Conservation (phyloP, 2,888 invertebrate species). For the Lithophane ornitopus region DNA sequence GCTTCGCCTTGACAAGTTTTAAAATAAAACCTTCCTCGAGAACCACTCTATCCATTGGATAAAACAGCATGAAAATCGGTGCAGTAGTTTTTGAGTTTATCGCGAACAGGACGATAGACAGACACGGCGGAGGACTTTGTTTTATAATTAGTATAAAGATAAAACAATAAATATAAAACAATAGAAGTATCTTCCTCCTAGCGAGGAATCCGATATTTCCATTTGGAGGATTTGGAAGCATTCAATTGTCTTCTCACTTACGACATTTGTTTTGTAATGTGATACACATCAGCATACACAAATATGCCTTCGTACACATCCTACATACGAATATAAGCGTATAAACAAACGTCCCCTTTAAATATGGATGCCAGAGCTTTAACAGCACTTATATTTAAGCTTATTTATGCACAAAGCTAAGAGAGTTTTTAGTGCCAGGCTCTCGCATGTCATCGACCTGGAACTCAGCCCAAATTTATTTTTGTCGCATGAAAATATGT, state of each 20-base stretch:
- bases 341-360: slow-evolving; percentile 33
- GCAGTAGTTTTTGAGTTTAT: too few species aligned
- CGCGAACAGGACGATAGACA: too few species aligned
- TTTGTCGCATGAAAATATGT: slow-evolving; percentile 42
- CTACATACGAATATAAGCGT: slow-evolving; percentile 14
- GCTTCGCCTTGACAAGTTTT: too few species aligned
- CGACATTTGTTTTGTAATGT: slow-evolving; percentile 62
- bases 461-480: slow-evolving; percentile 52
- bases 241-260: slow-evolving; percentile 63
- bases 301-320: slow-evolving; percentile 29
- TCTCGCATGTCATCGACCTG: slow-evolving; percentile 53
- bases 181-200: slow-evolving; percentile 22
- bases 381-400: slow-evolving; percentile 58
- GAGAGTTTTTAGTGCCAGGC: slow-evolving; percentile 48
- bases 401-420: slow-evolving; percentile 59
- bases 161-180: slow-evolving; percentile 41
- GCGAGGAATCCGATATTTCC: slow-evolving; percentile 56
- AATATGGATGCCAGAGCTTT: slow-evolving; percentile 55
- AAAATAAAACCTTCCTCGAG: too few species aligned
- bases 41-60: too few species aligned
- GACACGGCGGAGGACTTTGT: too few species aligned
- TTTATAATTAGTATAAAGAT: too few species aligned
- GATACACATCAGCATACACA: slow-evolving; percentile 53
- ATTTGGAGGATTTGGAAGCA: slow-evolving; percentile 55
- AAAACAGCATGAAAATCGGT: too few species aligned